Conservation (phyloP, 2,888 invertebrate species). For the Athalia circularis region DNA sequence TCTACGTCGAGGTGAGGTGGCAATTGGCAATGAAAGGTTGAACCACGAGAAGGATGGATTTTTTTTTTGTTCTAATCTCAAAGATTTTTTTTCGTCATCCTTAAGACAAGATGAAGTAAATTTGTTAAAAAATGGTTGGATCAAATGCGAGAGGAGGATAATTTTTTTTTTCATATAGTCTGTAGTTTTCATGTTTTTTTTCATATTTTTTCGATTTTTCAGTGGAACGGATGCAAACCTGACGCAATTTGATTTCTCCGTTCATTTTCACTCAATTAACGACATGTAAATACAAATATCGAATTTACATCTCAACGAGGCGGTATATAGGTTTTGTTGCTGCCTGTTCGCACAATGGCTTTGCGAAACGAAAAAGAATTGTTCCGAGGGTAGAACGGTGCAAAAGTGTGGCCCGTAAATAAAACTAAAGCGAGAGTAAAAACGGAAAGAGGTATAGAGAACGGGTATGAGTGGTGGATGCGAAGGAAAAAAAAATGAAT, state of each 20-base stretch:
- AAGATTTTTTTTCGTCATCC: too few relatives aligned
- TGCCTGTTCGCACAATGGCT: neutral
- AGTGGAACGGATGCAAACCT: neutral
- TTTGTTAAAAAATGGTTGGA: too few relatives aligned
- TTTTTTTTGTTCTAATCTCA: too few relatives aligned
- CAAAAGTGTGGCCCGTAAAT: conserved; percentile 30
- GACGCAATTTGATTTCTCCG: conserved; percentile 33
- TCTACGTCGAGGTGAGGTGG: too few relatives aligned
- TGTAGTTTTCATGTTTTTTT: too few relatives aligned
- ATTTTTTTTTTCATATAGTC: too few relatives aligned
- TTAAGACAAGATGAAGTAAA: too few relatives aligned
- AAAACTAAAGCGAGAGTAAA: conserved; percentile 39
- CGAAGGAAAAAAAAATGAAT: neutral
- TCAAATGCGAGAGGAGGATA: too few relatives aligned
- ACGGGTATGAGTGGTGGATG: neutral
- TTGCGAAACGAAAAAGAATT: conserved; percentile 27
- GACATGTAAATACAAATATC: conserved; percentile 40
- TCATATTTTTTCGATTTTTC: too few relatives aligned
- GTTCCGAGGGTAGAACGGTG: conserved; percentile 15
- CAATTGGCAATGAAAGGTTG: too few relatives aligned
- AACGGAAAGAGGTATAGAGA: conserved; percentile 33
- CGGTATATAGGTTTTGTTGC: neutral
- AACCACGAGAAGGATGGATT: too few relatives aligned
- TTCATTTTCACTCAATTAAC: conserved; percentile 43
- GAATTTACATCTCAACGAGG: conserved; percentile 38